A percentile compares a stretch with the other conserved stretches of the same genome.
phyloP scores from a whole-genome alignment of 2,888 invertebrate species.

The Cenopis cana region DNA sequence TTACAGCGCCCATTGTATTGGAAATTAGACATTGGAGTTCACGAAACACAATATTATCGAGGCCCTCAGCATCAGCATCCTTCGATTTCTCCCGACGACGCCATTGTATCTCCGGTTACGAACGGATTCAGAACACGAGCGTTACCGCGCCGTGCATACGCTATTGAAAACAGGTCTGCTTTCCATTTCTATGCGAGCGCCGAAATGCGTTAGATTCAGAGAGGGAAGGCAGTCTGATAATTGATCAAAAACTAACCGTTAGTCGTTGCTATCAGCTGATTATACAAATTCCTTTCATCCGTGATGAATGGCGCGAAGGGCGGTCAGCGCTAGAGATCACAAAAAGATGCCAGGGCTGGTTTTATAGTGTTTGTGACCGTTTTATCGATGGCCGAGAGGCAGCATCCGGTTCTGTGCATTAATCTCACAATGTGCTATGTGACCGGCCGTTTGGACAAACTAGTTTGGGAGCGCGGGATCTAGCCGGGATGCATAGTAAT shows the following conservation, averaged over 20 bases:
- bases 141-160: constrained; percentile 50
- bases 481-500: constrained; percentile 72
- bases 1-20: constrained; percentile 82
- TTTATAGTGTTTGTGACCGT: constrained; percentile 75
- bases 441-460: constrained; percentile 77
- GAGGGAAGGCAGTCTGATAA: constrained; percentile 59
- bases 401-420: constrained; percentile 83
- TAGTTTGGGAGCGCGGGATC: constrained; percentile 68
- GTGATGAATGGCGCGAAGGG: constrained; percentile 75
- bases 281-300: constrained; percentile 74
- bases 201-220: constrained; percentile 65
- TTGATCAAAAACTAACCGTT: constrained; percentile 79
- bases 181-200: constrained; percentile 75
- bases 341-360: constrained; percentile 74
- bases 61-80: constrained; percentile 67
- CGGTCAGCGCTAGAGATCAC: constrained; percentile 71
- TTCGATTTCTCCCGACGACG: constrained; percentile 61
- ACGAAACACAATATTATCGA: constrained; percentile 81
- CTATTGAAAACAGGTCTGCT: constrained; percentile 78
- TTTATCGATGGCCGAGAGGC: constrained; percentile 74
- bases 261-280: constrained; percentile 75
- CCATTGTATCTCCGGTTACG: constrained; percentile 65
- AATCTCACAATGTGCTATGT: constrained; percentile 76
- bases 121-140: constrained; percentile 56
- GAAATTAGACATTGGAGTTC: constrained; percentile 82